phyloP scores from a whole-genome alignment of 2,888 invertebrate species.

The Tetranychus piercei region DNA sequence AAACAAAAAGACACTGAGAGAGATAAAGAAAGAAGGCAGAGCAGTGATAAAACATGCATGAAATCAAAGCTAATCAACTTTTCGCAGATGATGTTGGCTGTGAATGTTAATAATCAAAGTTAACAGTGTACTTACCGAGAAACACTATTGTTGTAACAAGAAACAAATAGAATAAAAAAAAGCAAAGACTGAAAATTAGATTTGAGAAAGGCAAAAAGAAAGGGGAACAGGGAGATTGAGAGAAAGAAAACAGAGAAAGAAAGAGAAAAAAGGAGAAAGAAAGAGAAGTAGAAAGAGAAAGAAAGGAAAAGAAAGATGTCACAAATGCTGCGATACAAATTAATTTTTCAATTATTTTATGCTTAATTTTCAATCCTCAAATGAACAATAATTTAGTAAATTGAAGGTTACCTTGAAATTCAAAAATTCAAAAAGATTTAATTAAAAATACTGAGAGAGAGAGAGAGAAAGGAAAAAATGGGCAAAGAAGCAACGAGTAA shows the following conservation, averaged over 20 bases:
- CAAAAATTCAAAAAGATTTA: not conserved
- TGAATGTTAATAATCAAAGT: not conserved
- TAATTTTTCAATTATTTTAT: not conserved
- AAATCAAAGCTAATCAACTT: not conserved
- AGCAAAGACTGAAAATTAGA: not conserved
- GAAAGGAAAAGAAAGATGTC: not conserved
- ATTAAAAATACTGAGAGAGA: not conserved
- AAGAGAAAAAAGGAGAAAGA: not conserved
- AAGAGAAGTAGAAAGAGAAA: not conserved
- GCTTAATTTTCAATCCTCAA: not conserved
- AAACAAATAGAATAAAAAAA: not conserved
- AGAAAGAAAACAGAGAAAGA: slow-evolving; percentile 1
- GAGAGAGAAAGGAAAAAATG: not conserved
- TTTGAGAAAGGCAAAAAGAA: not conserved
- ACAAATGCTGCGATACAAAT: not conserved
- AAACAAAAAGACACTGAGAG: not conserved
- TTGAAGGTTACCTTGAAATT: not conserved
- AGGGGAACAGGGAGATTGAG: not conserved
- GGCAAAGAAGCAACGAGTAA: not conserved
- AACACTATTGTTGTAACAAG: not conserved
- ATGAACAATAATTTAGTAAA: not conserved
- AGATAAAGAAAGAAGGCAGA: not conserved
- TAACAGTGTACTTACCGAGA: not conserved
- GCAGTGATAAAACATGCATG: not conserved
- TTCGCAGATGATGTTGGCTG: too few species aligned